Evolutionary conservation across 2,113 vertebrate genomes (phyloP).

Genomic region (Pituophis catenifer): DNA sequence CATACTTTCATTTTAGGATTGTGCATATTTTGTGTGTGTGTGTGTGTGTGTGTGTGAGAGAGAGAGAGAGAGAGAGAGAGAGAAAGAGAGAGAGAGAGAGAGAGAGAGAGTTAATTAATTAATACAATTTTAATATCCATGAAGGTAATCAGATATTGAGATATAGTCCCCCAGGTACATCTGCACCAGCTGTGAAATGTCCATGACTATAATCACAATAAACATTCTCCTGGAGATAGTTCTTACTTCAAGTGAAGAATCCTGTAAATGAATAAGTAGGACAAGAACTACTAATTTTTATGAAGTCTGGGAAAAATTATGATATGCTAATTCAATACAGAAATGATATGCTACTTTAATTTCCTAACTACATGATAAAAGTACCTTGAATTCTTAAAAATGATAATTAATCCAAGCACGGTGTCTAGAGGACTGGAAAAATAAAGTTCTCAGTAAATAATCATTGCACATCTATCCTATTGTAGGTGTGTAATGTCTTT

Average conservation of each 20-base stretch:
- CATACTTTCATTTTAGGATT: background rate
- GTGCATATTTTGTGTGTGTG: background rate
- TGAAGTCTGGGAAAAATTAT: too few species aligned
- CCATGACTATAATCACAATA: background rate
- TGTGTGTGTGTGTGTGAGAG: background rate
- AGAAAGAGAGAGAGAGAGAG: background rate
- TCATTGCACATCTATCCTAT: background rate
- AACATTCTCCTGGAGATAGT: background rate
- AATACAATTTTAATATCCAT: background rate
- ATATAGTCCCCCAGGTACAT: background rate
- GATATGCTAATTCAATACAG: background rate
- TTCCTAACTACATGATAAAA: background rate
- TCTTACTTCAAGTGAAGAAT: background rate
- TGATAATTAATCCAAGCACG: background rate
- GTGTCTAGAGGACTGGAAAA: background rate
- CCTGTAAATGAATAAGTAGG: background rate
- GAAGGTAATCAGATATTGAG: slow-evolving; percentile 9
- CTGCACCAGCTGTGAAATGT: background rate
- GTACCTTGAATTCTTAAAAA: background rate
- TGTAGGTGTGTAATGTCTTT: background rate
- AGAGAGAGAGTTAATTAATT: background rate
- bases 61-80: background rate
- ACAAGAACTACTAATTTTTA: background rate
- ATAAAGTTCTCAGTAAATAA: background rate
- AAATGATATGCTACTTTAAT: background rate